These are phyloP conservation scores for Protosalanx chinensis DNA, from an alignment of 2,797 vertebrate species.

Conservation along the genomic window DNA sequence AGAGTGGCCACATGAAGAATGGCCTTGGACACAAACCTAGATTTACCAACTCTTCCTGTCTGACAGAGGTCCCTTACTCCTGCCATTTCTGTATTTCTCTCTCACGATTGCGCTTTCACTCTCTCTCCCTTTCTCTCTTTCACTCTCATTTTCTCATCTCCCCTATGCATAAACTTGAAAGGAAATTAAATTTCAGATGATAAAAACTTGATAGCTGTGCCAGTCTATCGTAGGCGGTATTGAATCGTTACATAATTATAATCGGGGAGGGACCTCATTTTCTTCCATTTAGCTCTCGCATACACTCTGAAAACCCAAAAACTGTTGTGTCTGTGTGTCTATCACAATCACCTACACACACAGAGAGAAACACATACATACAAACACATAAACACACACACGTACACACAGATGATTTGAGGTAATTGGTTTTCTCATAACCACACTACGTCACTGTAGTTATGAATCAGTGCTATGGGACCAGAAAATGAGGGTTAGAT, in stretches of 20 bases:
- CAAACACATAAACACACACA: background rate
- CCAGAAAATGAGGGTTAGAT: no score
- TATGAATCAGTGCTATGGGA: no score
- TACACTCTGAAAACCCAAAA: conserved; percentile 27
- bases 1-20: no score
- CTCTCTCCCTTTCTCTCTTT: background rate
- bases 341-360: background rate
- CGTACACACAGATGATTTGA: no score
- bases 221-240: conserved; percentile 21
- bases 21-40: no score
- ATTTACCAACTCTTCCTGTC: no score
- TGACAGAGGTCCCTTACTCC: no score
- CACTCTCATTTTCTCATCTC: conserved; percentile 1
- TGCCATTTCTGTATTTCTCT: background rate
- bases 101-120: background rate
- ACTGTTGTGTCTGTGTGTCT: background rate
- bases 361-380: background rate
- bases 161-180: conserved; percentile 22
- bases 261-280: conserved; percentile 37
- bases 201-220: conserved; percentile 25
- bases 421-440: no score
- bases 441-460: no score
- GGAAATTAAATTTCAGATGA: conserved; percentile 36
- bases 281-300: conserved; percentile 18
- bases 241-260: conserved; percentile 50